Evolutionary conservation across 2,888 invertebrate genomes (phyloP).

Genomic region (Scaptomyza reducta): DNA sequence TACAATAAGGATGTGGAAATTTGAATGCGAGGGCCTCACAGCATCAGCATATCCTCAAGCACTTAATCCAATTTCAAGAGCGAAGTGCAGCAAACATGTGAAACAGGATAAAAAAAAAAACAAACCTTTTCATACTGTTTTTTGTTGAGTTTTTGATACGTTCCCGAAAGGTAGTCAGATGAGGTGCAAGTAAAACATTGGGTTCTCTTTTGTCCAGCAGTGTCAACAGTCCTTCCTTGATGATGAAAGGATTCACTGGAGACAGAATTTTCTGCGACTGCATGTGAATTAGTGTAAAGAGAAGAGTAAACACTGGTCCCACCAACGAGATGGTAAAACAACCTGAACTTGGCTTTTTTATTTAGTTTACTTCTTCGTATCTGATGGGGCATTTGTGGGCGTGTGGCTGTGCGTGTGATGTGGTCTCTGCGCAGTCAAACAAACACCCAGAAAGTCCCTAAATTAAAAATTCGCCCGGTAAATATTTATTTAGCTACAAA

Average conservation of each 20-base stretch:
- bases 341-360: slow-evolving; percentile 9
- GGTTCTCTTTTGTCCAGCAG: slow-evolving; percentile 15
- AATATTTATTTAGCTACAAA: slow-evolving; percentile 41
- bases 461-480: slow-evolving; percentile 48
- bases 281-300: slow-evolving; percentile 54
- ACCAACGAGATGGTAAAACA: slow-evolving; percentile 20
- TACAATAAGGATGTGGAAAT: background rate
- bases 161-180: background rate
- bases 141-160: slow-evolving; percentile 11
- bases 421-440: slow-evolving; percentile 13
- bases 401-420: slow-evolving; percentile 21
- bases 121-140: background rate
- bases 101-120: background rate
- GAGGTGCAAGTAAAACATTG: background rate
- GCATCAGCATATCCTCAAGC: slow-evolving; percentile 12
- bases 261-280: slow-evolving; percentile 24
- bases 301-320: slow-evolving; percentile 47
- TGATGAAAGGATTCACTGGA: slow-evolving; percentile 14
- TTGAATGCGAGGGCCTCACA: slow-evolving; percentile 5
- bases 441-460: slow-evolving; percentile 14
- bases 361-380: slow-evolving; percentile 4
- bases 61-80: slow-evolving; percentile 18
- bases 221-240: slow-evolving; percentile 35
- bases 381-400: background rate
- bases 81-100: slow-evolving; percentile 5